phyloP scores from a whole-genome alignment of 2,888 invertebrate genomes.

The Eulithis testata region DNA sequence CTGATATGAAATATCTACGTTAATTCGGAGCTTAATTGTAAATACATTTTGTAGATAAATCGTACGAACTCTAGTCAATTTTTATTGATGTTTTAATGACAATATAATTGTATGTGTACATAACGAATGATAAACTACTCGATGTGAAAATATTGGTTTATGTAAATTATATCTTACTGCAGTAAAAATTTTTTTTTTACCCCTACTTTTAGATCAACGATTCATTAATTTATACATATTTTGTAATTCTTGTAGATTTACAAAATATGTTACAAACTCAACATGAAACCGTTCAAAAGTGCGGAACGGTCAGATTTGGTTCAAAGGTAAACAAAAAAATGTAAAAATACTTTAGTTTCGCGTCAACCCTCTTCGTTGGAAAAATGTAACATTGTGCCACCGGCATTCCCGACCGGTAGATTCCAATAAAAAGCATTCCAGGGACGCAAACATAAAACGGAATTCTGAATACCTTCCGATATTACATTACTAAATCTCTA shows the following conservation, averaged over 20 bases:
- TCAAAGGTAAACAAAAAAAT: slow-evolving; percentile 8
- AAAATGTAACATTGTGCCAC: slow-evolving; percentile 53
- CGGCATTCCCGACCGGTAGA: slow-evolving; percentile 47
- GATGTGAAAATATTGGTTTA: slow-evolving; percentile 69
- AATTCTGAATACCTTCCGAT: slow-evolving; percentile 49
- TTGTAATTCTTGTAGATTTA: background rate
- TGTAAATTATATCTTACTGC: slow-evolving; percentile 72
- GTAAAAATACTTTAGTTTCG: slow-evolving; percentile 35
- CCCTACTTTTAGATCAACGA: too few relatives aligned
- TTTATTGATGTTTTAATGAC: slow-evolving; percentile 81
- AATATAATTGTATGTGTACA: slow-evolving; percentile 78
- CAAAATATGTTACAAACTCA: slow-evolving; percentile 6
- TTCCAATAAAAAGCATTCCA: slow-evolving; percentile 65
- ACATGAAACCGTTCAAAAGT: slow-evolving; percentile 3
- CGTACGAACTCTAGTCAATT: slow-evolving; percentile 79
- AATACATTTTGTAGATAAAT: slow-evolving; percentile 76
- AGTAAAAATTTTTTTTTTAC: slow-evolving; percentile 40
- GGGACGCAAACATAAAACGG: slow-evolving; percentile 49
- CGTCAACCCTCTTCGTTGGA: slow-evolving; percentile 34
- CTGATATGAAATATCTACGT: slow-evolving; percentile 72
- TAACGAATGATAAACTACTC: slow-evolving; percentile 61
- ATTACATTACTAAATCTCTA: slow-evolving; percentile 43
- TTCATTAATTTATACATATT: too few relatives aligned
- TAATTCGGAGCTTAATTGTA: slow-evolving; percentile 81
- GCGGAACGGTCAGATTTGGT: slow-evolving; percentile 8